A percentile compares a stretch with the other conserved stretches of the same genome.
phyloP scores from a whole-genome alignment of 2,888 invertebrate species.

The Lithosia quadra region DNA sequence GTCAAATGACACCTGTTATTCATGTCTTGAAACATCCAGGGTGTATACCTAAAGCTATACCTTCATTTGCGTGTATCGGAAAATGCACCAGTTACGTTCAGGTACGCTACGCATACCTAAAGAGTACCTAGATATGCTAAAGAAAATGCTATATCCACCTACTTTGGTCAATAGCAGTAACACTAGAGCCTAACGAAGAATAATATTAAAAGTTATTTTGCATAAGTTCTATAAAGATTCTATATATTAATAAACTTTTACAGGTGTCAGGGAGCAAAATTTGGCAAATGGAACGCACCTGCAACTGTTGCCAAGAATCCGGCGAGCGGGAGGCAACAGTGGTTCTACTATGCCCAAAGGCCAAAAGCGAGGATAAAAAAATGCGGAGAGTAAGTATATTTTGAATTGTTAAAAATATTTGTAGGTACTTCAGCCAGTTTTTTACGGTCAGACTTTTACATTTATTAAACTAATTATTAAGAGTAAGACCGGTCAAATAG shows the following conservation, averaged over 20 bases:
- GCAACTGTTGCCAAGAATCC: slow-evolving; percentile 98
- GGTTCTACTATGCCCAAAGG: slow-evolving; percentile 95
- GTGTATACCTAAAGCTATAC: slow-evolving; percentile 96
- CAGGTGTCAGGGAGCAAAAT: slow-evolving; percentile 97
- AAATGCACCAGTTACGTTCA: slow-evolving; percentile 97
- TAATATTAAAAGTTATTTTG: too few species aligned
- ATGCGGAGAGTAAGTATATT: slow-evolving; percentile 90
- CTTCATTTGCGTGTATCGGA: slow-evolving; percentile 97
- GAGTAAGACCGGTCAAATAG: too few species aligned
- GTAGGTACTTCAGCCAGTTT: too few species aligned
- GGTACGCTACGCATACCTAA: slow-evolving; percentile 80
- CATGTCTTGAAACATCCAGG: slow-evolving; percentile 96
- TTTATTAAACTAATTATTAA: too few species aligned
- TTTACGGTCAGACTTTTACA: too few species aligned
- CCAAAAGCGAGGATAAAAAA: slow-evolving; percentile 94
- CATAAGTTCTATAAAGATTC: too few species aligned
- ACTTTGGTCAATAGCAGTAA: too few species aligned
- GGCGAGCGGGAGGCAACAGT: slow-evolving; percentile 96
- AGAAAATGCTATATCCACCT: too few species aligned
- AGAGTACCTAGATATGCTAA: neutral
- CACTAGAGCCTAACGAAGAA: too few species aligned
- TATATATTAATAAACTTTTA: neutral
- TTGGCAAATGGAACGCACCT: slow-evolving; percentile 98
- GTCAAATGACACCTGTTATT: slow-evolving; percentile 96
- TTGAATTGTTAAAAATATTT: slow-evolving; percentile 21